Evolutionary conservation across 2,888 invertebrate genomes (phyloP).

Genomic region (Hirtodrosophila histrioides): DNA sequence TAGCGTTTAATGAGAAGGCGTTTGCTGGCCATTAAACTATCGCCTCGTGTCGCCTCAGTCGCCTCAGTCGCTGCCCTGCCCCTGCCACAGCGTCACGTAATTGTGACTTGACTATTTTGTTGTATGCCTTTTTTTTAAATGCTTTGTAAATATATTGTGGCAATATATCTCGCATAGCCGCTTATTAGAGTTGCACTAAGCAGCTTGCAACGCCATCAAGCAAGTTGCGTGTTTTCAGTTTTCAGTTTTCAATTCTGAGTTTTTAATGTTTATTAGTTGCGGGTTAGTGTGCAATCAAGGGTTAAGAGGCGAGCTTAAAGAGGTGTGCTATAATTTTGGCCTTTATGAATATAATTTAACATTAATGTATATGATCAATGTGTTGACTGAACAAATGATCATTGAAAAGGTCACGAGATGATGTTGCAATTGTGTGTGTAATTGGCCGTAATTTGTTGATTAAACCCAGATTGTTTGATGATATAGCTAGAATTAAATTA

Average conservation of each 20-base stretch:
- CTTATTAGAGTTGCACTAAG: slow-evolving; percentile 64
- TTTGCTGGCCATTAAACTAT: slow-evolving; percentile 74
- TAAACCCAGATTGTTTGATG: not conserved
- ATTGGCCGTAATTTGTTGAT: not conserved
- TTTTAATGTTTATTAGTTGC: slow-evolving; percentile 33
- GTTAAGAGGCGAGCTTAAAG: slow-evolving; percentile 40
- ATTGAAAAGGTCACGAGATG: not conserved
- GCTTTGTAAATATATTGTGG: slow-evolving; percentile 22
- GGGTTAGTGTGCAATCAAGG: slow-evolving; percentile 57
- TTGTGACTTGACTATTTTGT: slow-evolving; percentile 66
- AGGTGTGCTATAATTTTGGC: slow-evolving; percentile 26
- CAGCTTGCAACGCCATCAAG: slow-evolving; percentile 56
- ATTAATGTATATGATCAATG: no score
- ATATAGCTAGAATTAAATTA: no score
- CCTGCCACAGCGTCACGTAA: slow-evolving; percentile 34
- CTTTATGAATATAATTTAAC: no score
- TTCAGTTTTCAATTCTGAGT: slow-evolving; percentile 16
- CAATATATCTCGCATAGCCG: slow-evolving; percentile 51
- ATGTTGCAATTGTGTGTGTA: not conserved
- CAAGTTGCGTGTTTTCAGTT: slow-evolving; percentile 60
- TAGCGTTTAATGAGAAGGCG: slow-evolving; percentile 80
- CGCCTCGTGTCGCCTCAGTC: slow-evolving; percentile 45
- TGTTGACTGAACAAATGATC: slow-evolving; percentile 8
- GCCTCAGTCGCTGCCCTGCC: slow-evolving; percentile 5
- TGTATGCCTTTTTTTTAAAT: slow-evolving; percentile 1